These are phyloP conservation scores for Bibio marci DNA, from an alignment of 2,888 invertebrate species.

Conservation along the genomic window DNA sequence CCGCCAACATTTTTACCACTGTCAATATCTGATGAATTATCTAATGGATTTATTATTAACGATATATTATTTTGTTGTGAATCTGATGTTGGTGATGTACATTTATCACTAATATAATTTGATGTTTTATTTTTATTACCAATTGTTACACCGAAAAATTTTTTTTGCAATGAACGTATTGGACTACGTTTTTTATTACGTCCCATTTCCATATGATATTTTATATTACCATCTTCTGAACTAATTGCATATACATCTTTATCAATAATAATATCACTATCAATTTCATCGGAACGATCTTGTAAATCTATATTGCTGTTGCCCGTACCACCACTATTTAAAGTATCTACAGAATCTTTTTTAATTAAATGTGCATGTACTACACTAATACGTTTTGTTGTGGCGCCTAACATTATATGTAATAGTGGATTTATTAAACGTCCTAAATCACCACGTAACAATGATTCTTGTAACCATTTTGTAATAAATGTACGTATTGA, in stretches of 20 bases:
- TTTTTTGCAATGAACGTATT: constrained; percentile 26
- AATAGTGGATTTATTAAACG: constrained; percentile 62
- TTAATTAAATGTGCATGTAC: constrained; percentile 45
- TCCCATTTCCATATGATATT: constrained; percentile 24
- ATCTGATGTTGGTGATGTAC: neutral
- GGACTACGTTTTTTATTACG: constrained; percentile 26
- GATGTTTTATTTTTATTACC: constrained; percentile 28
- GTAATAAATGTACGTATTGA: constrained; percentile 39
- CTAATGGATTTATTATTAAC: constrained; percentile 48
- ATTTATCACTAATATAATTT: constrained; percentile 24
- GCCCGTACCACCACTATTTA: constrained; percentile 7
- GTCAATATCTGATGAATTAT: constrained; percentile 25
- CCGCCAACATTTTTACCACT: too few relatives aligned
- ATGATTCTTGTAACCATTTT: constrained; percentile 56
- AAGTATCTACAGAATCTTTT: constrained; percentile 24
- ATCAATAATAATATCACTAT: constrained; percentile 10
- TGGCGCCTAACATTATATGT: constrained; percentile 55
- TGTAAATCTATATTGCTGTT: too few relatives aligned
- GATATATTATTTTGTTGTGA: constrained; percentile 31
- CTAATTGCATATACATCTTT: constrained; percentile 66
- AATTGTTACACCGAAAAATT: constrained; percentile 27
- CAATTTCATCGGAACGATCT: constrained; percentile 21
- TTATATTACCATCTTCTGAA: constrained; percentile 63
- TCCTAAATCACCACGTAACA: constrained; percentile 59
- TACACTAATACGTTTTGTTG: constrained; percentile 67